Evolutionary conservation across 1,140 invertebrate genomes (phyloP), one percentile per base, ranked within the genome.

Genomic region (Xylocopa sonorina): DNA sequence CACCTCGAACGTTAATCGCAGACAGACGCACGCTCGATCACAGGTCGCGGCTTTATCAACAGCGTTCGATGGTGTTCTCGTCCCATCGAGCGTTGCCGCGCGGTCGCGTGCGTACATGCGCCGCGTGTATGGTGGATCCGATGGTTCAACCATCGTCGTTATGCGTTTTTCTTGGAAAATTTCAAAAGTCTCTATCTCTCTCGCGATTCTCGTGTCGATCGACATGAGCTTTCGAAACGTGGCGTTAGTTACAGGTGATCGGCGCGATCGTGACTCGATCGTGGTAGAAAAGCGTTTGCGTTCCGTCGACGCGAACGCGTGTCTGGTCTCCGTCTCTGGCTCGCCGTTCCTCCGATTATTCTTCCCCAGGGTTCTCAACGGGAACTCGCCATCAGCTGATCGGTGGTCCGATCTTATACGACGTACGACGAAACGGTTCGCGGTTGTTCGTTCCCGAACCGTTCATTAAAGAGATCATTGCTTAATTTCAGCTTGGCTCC

Each of bases 401-500:
- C 43, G 10, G 46, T 21, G 27, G 51, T 21, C 14, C 16, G 46
- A 53, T 63, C 27, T 24, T 24, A 29, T 29, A 34, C 24, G 3
- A 34, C 16, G 48, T n/a, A n/a, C n/a, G n/a, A n/a, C n/a, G 71
- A 50, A n/a, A 48, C 27, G n/a, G 27, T 51, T 38, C 46, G 18
- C 3, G 32, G 9, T 43, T 18, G 27, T 43, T 55, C 51, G 41
- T 78, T 73, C 18, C 21, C 73, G 55, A 67, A 21, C 58, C 72
- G n/a, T 4, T 63, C 81, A 34, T n/a, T 29, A 67, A 87, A 88
- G 90, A 91, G 90, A 92, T 91, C 90, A 90, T 89, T 91, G 84
- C 75, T 89, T 89, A 89, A 89, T 89, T 89, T 90, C 88, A 90
- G 88, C 88, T 74, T 87, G 87, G 64, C 87, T 91, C 82, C 82